Conservation (phyloP, 1,140 invertebrate species). For the Octopus bimaculoides region DNA sequence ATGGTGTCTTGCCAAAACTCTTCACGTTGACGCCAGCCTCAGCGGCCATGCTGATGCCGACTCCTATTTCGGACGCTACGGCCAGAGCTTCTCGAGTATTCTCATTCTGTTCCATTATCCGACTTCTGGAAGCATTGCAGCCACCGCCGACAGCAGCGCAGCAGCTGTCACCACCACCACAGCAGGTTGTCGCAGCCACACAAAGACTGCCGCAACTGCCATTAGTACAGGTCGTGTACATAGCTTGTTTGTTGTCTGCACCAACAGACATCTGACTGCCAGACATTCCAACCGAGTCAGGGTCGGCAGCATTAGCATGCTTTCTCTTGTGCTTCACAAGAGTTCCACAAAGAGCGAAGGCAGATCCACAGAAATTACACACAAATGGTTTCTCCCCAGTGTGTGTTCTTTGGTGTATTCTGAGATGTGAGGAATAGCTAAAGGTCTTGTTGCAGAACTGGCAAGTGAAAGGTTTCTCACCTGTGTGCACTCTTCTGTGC, state of each 20-base stretch:
- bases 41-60: too few species aligned
- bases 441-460: constrained; percentile 79
- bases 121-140: too few species aligned
- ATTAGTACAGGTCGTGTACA: background rate
- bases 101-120: too few species aligned
- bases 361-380: constrained; percentile 19
- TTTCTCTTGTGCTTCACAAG: background rate
- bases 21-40: too few species aligned
- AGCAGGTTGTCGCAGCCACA: too few species aligned
- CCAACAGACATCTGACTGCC: background rate
- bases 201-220: background rate
- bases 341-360: constrained; percentile 1
- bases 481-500: constrained; percentile 68
- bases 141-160: too few species aligned
- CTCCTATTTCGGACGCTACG: too few species aligned
- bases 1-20: too few species aligned
- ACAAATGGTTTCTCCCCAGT: constrained; percentile 15
- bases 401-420: constrained; percentile 78
- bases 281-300: background rate
- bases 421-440: constrained; percentile 83
- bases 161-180: too few species aligned
- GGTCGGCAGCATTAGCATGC: background rate
- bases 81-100: too few species aligned
- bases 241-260: background rate
- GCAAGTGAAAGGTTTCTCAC: constrained; percentile 65